Evolutionary conservation across 2,113 vertebrate genomes (phyloP), one percentile per base, ranked within the genome.

Genomic region (Limanda limanda): DNA sequence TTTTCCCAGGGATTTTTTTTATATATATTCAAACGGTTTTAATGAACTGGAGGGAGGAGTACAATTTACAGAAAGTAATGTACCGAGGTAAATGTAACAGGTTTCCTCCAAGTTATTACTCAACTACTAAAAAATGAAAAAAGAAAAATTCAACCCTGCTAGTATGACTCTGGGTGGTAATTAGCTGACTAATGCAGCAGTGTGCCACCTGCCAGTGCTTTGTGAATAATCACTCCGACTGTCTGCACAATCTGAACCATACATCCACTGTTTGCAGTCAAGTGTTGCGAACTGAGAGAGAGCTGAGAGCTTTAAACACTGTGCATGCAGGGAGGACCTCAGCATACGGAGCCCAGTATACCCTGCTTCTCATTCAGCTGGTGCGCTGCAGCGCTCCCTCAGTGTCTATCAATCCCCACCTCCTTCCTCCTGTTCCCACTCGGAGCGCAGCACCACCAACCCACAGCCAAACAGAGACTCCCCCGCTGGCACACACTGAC

Each of bases 311-410:
- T 74, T 75, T 60, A 48, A 45, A 67, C 71, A n/a, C 65, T 4
- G 55, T 54, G 76, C 35, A 79, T 37, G 45, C 58, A 74, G 55
- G 24, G 35, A 76, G 47, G 60, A 52, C 58, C 17, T 14, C 5
- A 42, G 75, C 45, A 42, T 58, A 63, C 48, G 17, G n/a, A 51
- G 71, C 83, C 74, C 42, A 74, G 55, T 75, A 77, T 10, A 47
- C 51, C 42, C 82, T 84, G 76, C 57, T 87, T 89, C 66, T 72
- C 57, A 92, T 92, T 82, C 88, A 72, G 69, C 69, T 17, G 23
- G 57, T 66, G 72, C 17, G 5, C 80, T 64, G 8, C 63, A 56
- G 40, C 25, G 62, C 58, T 81, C 67, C 45, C 54, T 73, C 65
- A 9, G 63, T 31, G 75, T 73, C 80, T 48, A 63, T 78, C 86